Percentiles rank a stretch among this genome's conserved stretches.
Evolutionary conservation across 2,797 vertebrate genomes (phyloP).

Genomic region (Lagocephalus sceleratus): DNA sequence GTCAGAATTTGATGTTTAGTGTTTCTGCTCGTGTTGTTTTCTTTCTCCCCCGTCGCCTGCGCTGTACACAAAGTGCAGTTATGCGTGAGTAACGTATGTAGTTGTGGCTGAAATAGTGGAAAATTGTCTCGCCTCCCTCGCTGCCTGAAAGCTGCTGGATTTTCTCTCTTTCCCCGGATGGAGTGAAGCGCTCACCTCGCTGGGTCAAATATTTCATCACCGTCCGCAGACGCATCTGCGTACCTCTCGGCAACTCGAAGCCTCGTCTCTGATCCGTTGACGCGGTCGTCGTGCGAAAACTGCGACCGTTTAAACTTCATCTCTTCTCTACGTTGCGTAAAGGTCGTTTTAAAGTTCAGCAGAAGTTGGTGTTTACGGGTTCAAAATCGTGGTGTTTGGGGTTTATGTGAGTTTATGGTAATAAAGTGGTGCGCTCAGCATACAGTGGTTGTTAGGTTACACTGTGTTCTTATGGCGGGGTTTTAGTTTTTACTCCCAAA

Average conservation of each 20-base stretch:
- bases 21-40: conserved; percentile 5
- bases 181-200: conserved; percentile 37
- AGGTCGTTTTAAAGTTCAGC: not conserved
- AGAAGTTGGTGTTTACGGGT: not conserved
- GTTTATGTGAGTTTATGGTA: not conserved
- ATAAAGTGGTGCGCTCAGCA: not conserved
- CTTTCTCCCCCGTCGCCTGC: not conserved
- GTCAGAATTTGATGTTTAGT: conserved; percentile 12
- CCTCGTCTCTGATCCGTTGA: not conserved
- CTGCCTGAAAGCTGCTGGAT: conserved; percentile 41
- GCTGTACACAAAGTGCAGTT: conserved; percentile 21
- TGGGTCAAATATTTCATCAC: conserved; percentile 55
- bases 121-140: conserved; percentile 26
- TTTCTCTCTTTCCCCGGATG: conserved; percentile 34
- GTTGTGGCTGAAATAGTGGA: conserved; percentile 18
- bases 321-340: no score
- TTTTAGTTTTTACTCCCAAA: conserved; percentile 21
- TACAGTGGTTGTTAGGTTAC: not conserved
- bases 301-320: not conserved
- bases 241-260: no score
- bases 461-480: conserved; percentile 9
- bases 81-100: conserved; percentile 11
- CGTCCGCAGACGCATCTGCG: conserved; percentile 51
- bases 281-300: not conserved
- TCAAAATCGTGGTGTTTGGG: not conserved